These are phyloP conservation scores for Dreissena rostriformis DNA, from an alignment of 1,140 invertebrate species.

Conservation along the genomic window DNA sequence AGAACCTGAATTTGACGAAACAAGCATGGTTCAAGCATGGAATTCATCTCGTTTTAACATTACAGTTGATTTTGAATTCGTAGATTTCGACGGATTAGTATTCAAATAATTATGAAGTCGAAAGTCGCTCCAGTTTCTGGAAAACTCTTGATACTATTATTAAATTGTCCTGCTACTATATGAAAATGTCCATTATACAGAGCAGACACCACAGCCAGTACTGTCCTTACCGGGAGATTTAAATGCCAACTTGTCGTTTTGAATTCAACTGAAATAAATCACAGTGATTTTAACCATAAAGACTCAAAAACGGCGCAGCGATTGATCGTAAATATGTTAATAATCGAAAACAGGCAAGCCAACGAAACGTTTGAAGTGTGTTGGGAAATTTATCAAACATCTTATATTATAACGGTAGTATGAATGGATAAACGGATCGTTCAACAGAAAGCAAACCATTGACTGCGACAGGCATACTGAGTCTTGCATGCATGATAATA, in stretches of 20 bases:
- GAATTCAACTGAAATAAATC: neutral
- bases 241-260: neutral
- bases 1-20: neutral
- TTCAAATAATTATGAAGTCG: neutral
- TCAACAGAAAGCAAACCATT: neutral
- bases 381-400: neutral
- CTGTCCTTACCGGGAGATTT: neutral
- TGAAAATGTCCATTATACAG: neutral
- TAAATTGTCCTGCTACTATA: neutral
- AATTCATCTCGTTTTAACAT: neutral
- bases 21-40: neutral
- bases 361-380: neutral
- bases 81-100: neutral
- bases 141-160: neutral
- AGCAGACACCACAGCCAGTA: neutral
- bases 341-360: neutral
- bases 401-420: neutral
- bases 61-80: neutral
- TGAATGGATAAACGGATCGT: neutral
- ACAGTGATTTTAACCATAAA: neutral
- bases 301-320: neutral
- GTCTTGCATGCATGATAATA: constrained; percentile 70
- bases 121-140: neutral
- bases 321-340: neutral
- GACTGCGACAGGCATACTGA: constrained; percentile 52